phyloP scores from a whole-genome alignment of 2,797 vertebrate genomes.

The Lepidocolaptes lacrymiger region DNA sequence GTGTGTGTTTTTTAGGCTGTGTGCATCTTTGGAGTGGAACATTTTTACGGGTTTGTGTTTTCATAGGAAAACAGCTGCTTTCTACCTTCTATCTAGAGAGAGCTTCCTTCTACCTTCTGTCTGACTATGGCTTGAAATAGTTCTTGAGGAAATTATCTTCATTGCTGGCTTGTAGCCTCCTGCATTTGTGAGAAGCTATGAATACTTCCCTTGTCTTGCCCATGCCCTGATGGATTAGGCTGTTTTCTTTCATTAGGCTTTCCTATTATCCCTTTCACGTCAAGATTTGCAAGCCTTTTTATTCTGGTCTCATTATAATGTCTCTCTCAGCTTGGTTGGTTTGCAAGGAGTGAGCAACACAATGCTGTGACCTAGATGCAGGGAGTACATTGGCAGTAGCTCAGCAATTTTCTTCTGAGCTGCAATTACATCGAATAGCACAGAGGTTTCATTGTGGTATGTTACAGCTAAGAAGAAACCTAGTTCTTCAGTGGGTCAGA shows the following conservation, averaged over 20 bases:
- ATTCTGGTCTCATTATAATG: background rate
- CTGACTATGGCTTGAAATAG: background rate
- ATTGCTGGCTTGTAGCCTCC: background rate
- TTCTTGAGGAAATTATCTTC: background rate
- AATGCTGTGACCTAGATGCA: constrained; percentile 53
- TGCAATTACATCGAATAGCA: background rate
- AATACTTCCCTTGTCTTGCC: background rate
- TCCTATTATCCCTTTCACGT: constrained; percentile 9
- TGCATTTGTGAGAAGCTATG: background rate
- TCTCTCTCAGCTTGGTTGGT: background rate
- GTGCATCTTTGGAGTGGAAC: background rate
- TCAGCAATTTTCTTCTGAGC: constrained; percentile 24
- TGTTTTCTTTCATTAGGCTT: background rate
- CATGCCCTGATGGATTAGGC: background rate
- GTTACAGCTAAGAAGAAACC: background rate
- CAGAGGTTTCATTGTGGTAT: constrained; percentile 10
- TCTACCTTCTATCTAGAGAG: background rate
- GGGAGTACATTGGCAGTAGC: background rate
- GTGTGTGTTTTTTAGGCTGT: background rate
- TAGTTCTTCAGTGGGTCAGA: background rate
- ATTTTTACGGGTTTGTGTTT: background rate
- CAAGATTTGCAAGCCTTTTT: constrained; percentile 10
- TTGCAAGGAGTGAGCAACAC: background rate
- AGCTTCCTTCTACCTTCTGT: background rate
- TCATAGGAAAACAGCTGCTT: background rate